These are phyloP conservation scores for Malthinus seriepunctatus DNA, from an alignment of 2,888 invertebrate genomes.

Conservation along the genomic window DNA sequence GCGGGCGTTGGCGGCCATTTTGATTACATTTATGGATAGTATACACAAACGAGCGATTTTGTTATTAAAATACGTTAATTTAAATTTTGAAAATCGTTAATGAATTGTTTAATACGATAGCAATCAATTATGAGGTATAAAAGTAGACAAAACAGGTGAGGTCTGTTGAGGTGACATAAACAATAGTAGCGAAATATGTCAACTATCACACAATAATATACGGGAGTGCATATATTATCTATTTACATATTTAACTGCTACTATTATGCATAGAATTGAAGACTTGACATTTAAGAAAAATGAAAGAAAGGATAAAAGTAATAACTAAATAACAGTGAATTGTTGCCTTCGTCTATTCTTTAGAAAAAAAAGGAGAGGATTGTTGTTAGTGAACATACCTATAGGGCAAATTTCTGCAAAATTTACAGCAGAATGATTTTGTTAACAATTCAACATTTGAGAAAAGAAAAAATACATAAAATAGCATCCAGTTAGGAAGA, in stretches of 20 bases:
- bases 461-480: too few relatives aligned
- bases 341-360: too few relatives aligned
- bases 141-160: conserved; percentile 3
- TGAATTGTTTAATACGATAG: not conserved
- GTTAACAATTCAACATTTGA: too few relatives aligned
- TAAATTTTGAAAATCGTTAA: not conserved
- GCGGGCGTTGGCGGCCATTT: conserved; percentile 28
- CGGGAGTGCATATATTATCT: conserved; percentile 37
- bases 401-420: too few relatives aligned
- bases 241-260: conserved; percentile 49
- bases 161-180: conserved; percentile 21
- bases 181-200: conserved; percentile 44
- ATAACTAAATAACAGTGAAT: too few relatives aligned
- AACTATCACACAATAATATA: conserved; percentile 43
- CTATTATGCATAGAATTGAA: conserved; percentile 22
- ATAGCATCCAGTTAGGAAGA: too few relatives aligned
- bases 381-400: too few relatives aligned
- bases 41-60: conserved; percentile 2
- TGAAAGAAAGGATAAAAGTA: too few relatives aligned
- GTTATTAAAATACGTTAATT: not conserved
- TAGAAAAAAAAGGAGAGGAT: too few relatives aligned
- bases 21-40: conserved; percentile 8
- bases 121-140: not conserved
- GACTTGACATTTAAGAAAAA: too few relatives aligned
- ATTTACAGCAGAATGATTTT: too few relatives aligned